Evolutionary conservation across 1,140 invertebrate species (phyloP).

Genomic region (Psilanteris sp.): DNA sequence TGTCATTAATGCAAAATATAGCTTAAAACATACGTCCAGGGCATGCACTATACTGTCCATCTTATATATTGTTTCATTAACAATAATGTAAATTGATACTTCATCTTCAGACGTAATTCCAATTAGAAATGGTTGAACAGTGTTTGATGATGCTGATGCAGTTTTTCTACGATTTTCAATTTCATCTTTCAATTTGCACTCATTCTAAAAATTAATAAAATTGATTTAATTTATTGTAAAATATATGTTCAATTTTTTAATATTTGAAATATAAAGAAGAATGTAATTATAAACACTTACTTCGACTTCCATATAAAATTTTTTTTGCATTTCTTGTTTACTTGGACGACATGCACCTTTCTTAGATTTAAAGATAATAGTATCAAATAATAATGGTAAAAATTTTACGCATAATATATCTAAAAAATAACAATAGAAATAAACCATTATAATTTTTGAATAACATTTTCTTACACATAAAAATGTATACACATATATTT

Average conservation of each 20-base stretch:
- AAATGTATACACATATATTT: no score
- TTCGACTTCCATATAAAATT: conserved; percentile 20
- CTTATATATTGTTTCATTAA: conserved; percentile 26
- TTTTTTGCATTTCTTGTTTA: conserved; percentile 2
- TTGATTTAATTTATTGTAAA: background rate
- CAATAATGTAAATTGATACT: conserved; percentile 6
- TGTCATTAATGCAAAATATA: conserved; percentile 37
- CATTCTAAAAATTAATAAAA: conserved; percentile 12
- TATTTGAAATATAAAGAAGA: no score
- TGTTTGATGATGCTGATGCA: background rate
- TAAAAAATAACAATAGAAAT: no score
- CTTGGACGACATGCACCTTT: background rate
- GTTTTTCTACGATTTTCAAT: conserved; percentile 5
- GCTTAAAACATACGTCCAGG: conserved; percentile 41
- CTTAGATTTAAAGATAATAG: background rate
- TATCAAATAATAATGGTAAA: conserved; percentile 14
- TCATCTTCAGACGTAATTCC: background rate
- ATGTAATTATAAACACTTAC: conserved; percentile 2
- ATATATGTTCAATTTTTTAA: conserved; percentile 1
- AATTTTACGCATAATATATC: background rate
- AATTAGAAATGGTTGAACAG: conserved; percentile 18
- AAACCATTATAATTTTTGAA: background rate
- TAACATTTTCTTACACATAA: background rate
- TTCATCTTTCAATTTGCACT: conserved; percentile 7
- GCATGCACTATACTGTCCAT: conserved; percentile 18